phyloP scores from a whole-genome alignment of 1,140 invertebrate species.

The Drosophila lini region DNA sequence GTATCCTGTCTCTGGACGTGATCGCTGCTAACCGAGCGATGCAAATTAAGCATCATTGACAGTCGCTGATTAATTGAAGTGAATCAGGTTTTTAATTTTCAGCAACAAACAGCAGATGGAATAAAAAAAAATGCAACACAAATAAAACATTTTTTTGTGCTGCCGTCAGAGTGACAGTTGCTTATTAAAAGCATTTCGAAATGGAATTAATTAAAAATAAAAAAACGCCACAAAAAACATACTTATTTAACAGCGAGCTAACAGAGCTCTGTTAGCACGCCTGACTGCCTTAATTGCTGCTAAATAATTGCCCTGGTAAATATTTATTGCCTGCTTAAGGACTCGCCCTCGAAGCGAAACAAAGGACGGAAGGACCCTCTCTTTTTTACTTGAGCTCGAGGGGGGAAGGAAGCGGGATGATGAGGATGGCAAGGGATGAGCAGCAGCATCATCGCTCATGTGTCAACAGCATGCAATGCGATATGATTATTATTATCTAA shows the following conservation, averaged over 20 bases:
- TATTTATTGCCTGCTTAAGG: constrained; percentile 66
- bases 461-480: constrained; percentile 82
- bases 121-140: constrained; percentile 33
- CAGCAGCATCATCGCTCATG: constrained; percentile 80
- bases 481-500: constrained; percentile 83
- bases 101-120: constrained; percentile 46
- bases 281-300: constrained; percentile 52
- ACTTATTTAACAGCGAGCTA: constrained; percentile 16
- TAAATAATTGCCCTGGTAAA: constrained; percentile 68
- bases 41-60: constrained; percentile 78
- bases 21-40: constrained; percentile 32
- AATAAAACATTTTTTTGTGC: constrained; percentile 51
- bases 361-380: constrained; percentile 16
- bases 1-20: constrained; percentile 24
- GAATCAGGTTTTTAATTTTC: constrained; percentile 77
- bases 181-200: constrained; percentile 72
- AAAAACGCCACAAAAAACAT: not conserved
- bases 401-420: constrained; percentile 19
- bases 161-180: constrained; percentile 37
- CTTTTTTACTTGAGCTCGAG: constrained; percentile 3
- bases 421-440: constrained; percentile 58
- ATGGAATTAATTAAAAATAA: constrained; percentile 59
- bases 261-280: constrained; percentile 26
- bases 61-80: constrained; percentile 75
- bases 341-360: constrained; percentile 25